Percentiles rank a stretch among this genome's conserved stretches.
Conservation (phyloP, 2,888 invertebrate species). For the Coelinius sp. region DNA sequence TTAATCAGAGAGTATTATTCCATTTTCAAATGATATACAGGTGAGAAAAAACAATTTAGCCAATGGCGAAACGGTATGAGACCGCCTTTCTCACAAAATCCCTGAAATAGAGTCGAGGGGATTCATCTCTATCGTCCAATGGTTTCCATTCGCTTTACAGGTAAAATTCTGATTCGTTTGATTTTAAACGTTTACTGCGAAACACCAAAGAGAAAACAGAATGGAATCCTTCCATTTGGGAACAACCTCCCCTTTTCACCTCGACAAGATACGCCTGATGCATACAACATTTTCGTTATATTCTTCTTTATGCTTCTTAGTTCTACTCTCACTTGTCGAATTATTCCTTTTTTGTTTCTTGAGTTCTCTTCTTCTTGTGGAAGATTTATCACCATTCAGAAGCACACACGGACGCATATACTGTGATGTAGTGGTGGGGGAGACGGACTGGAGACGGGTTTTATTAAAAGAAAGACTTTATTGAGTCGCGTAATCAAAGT, state of each 20-base stretch:
- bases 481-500: background rate
- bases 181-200: conserved; percentile 27
- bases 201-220: conserved; percentile 24
- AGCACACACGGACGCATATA: conserved; percentile 3
- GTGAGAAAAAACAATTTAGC: background rate
- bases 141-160: conserved; percentile 26
- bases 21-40: too few relatives aligned
- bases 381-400: conserved; percentile 34
- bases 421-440: background rate
- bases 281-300: background rate
- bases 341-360: conserved; percentile 1
- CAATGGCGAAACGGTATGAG: background rate
- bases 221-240: conserved; percentile 3
- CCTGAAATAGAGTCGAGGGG: background rate
- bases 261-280: background rate
- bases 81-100: background rate
- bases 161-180: conserved; percentile 34
- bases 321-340: too few relatives aligned
- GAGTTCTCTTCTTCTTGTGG: background rate
- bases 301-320: conserved; percentile 8
- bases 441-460: background rate
- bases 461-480: background rate
- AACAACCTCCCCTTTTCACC: background rate
- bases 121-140: conserved; percentile 21
- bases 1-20: too few relatives aligned